Base-by-base conservation (phyloP, 1,140 invertebrate species). In the Ctenoplectra terminalis region DNA sequence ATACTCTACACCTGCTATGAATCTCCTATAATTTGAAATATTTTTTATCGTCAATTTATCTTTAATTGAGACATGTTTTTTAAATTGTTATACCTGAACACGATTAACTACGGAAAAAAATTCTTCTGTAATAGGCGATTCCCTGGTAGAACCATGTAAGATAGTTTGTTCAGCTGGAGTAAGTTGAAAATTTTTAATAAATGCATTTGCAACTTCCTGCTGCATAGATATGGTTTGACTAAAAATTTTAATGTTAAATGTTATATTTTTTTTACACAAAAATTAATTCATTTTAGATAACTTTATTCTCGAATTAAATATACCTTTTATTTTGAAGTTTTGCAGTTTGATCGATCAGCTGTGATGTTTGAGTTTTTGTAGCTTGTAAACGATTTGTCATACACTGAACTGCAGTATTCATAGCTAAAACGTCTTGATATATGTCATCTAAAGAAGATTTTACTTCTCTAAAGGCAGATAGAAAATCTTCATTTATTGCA, bases 331-430 rank as follows among this genome's bases (percentile, higher is more conserved):
- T 94, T 94, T 98, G 97, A 67, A 99, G 95, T 90, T 96, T 96
- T 43, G 96, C 97, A 4, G 98, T 99, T 93, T 98, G 97, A 83
- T 97, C 96, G 79, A 99, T 97, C 5, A 99, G 95, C 88, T 98
- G 96, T 86, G 97, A 96, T 23, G 98, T 99, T 93, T 98, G 96
- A 43, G 96, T 95, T 95, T 99, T 99, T 0, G 97, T 97, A 75
- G 95, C 95, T 93, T 98, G 96, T 56, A 99, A 94, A 91, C 97
- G 95, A 46, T 94, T 95, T 8, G 97, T 97, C 98, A 99, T 99
- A 84, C 97, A 96, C 85, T 97, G 95, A 67, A 99, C 97, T 77
- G 97, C 96, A 54, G 95, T 94, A 93, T 97, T 97, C 95, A 99
- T 97, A 5, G 95, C 95, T 73, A 95, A 94, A 54, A 99, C 95